These are phyloP conservation scores for Syncerus caffer DNA, from an alignment of 2,797 vertebrate genomes.

Conservation along the genomic window DNA sequence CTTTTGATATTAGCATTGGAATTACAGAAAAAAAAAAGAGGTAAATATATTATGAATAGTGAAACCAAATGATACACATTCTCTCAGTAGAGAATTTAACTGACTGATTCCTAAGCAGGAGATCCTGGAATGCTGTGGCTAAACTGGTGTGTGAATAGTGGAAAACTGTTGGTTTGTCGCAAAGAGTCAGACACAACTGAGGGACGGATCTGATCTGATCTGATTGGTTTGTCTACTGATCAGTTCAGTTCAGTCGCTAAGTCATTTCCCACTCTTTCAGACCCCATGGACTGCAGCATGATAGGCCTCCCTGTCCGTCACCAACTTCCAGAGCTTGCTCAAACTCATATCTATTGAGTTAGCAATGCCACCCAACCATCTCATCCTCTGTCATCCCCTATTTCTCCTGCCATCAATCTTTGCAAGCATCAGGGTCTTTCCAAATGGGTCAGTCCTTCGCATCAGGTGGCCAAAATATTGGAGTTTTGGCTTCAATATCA, in stretches of 20 bases:
- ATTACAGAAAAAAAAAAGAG: background rate
- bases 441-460: background rate
- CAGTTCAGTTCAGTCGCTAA: background rate
- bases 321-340: background rate
- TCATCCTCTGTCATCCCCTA: background rate
- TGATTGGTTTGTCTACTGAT: background rate
- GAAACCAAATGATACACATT: background rate
- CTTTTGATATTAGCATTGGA: background rate
- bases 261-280: background rate
- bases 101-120: background rate
- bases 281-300: background rate
- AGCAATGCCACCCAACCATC: background rate
- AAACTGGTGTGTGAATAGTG: background rate
- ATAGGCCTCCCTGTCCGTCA: background rate
- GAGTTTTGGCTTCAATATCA: too few species aligned
- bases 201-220: too few species aligned
- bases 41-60: background rate
- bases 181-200: too few species aligned
- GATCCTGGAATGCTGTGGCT: background rate
- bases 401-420: background rate
- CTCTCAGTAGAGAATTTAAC: background rate
- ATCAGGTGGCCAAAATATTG: background rate
- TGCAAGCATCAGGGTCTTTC: background rate
- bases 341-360: background rate
- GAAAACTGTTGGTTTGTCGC: background rate